Base-by-base conservation (phyloP, 2,797 vertebrate genomes). In the Sus cebifrons region DNA sequence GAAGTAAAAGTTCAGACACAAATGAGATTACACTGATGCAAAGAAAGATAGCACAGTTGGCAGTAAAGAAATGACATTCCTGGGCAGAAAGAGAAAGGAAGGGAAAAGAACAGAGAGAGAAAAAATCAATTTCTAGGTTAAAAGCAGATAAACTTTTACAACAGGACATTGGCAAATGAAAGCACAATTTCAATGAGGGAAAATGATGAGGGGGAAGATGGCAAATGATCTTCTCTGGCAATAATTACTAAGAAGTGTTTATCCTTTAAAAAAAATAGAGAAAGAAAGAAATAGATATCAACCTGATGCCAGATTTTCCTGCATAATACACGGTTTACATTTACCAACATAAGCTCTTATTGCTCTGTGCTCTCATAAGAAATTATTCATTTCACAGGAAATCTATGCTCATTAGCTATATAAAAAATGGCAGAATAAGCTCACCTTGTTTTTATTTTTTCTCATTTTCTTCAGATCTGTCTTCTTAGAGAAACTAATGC, bases 381-480 rank as follows among this genome's bases (percentile, higher is more conserved):
- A 98, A 97, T 97, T 98, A 98, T 82, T 92, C 84, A 77, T 91
- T 93, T 95, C 86, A 65, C 90, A 98, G 95, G 97, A 90, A 92
- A 97, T 98, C 75, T 87, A 92, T 18, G 89, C 64, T 95, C 56
- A 96, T 95, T 96, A 97, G 93, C 90, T 97, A 89, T 77, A 95
- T 87, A 95, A 96, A 97, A 96, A 97, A 97, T 83, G 85, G 0
- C 92, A 95, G 97, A 97, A 98, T 97, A 97, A 98, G 98, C 97
- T 99, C 99, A 99, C 99, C 99, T 99, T 99, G 95, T 96, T 97
- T 98, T 99, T 96, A 95, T 97, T 95, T 97, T 98, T 98, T 97
- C 97, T 98, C 95, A 93, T 98, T 98, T 98, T 98, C 98, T 98
- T 98, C 98, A 97, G 98, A 98, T 98, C 98, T 98, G 98, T 98